phyloP scores from a whole-genome alignment of 2,888 invertebrate species.

The Hermaeophaga mercurialis region DNA sequence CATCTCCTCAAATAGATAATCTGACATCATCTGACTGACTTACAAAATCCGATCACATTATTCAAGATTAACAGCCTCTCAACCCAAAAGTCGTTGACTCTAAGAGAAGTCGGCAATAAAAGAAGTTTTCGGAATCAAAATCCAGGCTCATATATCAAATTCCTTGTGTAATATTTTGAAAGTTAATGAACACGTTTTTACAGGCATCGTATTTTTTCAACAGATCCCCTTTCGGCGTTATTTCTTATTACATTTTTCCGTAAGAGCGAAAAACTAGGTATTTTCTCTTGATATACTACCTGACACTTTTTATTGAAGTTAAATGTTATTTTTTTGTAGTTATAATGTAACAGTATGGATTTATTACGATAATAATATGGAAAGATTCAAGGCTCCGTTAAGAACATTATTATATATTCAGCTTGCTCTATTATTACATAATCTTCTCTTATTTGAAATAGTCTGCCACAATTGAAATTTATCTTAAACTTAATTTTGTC shows the following conservation, averaged over 20 bases:
- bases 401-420: too few relatives aligned
- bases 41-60: constrained; percentile 10
- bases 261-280: constrained; percentile 10
- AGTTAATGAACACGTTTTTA: constrained; percentile 28
- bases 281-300: constrained; percentile 1
- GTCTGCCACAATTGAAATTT: too few relatives aligned
- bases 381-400: too few relatives aligned
- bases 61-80: constrained; percentile 2
- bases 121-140: constrained; percentile 16
- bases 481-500: too few relatives aligned
- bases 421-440: too few relatives aligned
- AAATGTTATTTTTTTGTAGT: too few relatives aligned
- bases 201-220: constrained; percentile 23
- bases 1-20: not conserved
- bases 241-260: constrained; percentile 22
- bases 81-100: not conserved
- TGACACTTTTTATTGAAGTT: too few relatives aligned
- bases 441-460: too few relatives aligned
- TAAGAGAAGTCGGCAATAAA: constrained; percentile 12
- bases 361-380: too few relatives aligned
- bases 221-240: constrained; percentile 15
- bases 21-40: constrained; percentile 4
- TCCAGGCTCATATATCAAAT: constrained; percentile 22
- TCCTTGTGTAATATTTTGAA: constrained; percentile 21
- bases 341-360: too few relatives aligned